Percentiles rank a stretch among this genome's conserved stretches.
Conservation (phyloP, 2,113 vertebrate species). For the Probosciger aterrimus region DNA sequence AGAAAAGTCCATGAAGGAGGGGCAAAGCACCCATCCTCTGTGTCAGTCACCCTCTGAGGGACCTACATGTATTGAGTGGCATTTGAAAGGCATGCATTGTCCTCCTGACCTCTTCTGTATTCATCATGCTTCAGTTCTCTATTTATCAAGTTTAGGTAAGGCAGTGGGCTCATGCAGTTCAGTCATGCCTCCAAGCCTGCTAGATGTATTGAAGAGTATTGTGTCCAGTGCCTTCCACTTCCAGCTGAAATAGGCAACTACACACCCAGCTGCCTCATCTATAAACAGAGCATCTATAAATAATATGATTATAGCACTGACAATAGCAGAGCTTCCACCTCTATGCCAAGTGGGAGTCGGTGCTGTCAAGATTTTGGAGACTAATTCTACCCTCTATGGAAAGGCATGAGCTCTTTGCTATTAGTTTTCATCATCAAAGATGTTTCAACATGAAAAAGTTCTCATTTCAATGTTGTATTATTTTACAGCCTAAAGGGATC, state of each 20-base stretch:
- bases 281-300: background rate
- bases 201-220: background rate
- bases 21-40: accelerated
- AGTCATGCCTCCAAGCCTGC: background rate
- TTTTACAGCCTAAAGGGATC: background rate
- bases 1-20: background rate
- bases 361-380: background rate
- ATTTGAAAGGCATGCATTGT: accelerated
- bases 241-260: background rate
- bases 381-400: background rate
- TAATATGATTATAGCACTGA: background rate
- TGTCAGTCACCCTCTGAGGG: background rate
- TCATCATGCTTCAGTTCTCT: background rate
- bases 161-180: background rate
- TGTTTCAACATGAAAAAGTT: background rate
- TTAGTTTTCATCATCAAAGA: background rate
- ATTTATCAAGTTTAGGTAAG: background rate
- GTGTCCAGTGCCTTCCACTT: background rate
- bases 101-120: background rate
- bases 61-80: accelerated
- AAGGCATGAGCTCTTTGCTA: background rate
- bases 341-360: background rate
- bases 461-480: background rate
- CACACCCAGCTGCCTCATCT: background rate
- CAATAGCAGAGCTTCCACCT: background rate